Conservation (phyloP, 2,888 invertebrate species). For the Heteropelma amictum region DNA sequence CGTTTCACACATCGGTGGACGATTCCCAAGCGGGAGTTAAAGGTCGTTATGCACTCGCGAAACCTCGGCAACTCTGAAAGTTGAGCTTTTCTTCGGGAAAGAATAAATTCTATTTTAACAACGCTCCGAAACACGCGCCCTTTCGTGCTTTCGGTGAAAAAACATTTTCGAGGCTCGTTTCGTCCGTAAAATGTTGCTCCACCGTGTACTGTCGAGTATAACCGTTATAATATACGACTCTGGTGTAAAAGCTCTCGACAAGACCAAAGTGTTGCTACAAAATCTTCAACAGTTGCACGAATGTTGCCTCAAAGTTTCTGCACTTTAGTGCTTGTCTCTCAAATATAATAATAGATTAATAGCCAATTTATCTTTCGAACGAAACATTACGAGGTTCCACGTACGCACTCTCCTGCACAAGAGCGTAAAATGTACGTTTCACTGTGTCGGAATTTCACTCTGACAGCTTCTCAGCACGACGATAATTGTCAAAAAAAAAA, state of each 20-base stretch:
- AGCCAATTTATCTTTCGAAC: slow-evolving; percentile 35
- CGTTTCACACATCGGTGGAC: no score
- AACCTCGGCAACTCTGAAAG: slow-evolving; percentile 6
- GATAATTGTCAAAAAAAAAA: not conserved
- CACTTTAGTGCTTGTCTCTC: not conserved
- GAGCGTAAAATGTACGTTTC: slow-evolving; percentile 4
- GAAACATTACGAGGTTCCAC: slow-evolving; percentile 11
- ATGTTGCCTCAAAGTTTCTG: slow-evolving; percentile 2
- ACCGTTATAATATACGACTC: slow-evolving; percentile 10
- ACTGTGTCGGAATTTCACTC: not conserved
- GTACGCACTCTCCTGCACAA: not conserved
- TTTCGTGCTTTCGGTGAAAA: not conserved
- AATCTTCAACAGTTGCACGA: not conserved
- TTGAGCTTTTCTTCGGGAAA: not conserved
- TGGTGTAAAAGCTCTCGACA: not conserved
- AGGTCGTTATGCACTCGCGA: no score
- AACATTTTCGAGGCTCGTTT: not conserved
- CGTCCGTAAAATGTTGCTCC: not conserved
- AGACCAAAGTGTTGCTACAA: not conserved
- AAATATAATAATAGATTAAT: slow-evolving; percentile 45
- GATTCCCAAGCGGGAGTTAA: no score
- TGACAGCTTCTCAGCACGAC: not conserved
- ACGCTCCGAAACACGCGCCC: slow-evolving; percentile 29
- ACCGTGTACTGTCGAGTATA: not conserved
- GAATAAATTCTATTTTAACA: slow-evolving; percentile 61